These are phyloP conservation scores for Tricholaema leucomelas DNA, from an alignment of 2,113 vertebrate species.

Conservation along the genomic window DNA sequence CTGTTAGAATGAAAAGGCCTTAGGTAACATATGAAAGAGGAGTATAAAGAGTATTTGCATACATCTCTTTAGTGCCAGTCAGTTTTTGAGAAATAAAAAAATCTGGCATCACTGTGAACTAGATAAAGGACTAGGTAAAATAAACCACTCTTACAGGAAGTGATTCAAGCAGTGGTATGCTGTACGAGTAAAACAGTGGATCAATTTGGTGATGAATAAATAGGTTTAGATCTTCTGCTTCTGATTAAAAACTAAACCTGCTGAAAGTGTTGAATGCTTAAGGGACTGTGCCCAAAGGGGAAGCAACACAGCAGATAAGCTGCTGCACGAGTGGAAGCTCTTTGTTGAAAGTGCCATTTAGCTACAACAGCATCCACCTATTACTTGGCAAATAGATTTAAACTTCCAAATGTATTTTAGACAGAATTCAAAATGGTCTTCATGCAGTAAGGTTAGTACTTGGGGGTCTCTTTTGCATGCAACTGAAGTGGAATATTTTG, in stretches of 20 bases:
- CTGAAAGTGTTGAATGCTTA: background rate
- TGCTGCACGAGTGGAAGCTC: background rate
- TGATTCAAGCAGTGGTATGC: background rate
- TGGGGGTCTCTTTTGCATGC: background rate
- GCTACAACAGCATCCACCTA: background rate
- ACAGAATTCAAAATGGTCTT: background rate
- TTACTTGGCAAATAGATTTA: background rate
- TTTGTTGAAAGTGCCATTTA: background rate
- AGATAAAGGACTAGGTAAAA: background rate
- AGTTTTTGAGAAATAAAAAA: background rate
- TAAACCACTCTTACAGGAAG: background rate
- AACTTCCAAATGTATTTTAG: background rate
- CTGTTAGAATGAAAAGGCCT: background rate
- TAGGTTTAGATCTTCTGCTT: background rate
- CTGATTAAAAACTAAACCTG: background rate
- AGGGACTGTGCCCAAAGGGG: background rate
- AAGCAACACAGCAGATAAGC: background rate
- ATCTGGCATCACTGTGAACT: background rate
- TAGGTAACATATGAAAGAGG: background rate
- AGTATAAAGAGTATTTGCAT: background rate
- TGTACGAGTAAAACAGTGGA: background rate
- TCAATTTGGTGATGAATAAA: background rate
- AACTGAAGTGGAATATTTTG: background rate
- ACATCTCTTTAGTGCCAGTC: background rate
- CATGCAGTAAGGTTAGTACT: background rate